phyloP scores from a whole-genome alignment of 1,140 invertebrate genomes.

The Dufourea novaeangliae region DNA sequence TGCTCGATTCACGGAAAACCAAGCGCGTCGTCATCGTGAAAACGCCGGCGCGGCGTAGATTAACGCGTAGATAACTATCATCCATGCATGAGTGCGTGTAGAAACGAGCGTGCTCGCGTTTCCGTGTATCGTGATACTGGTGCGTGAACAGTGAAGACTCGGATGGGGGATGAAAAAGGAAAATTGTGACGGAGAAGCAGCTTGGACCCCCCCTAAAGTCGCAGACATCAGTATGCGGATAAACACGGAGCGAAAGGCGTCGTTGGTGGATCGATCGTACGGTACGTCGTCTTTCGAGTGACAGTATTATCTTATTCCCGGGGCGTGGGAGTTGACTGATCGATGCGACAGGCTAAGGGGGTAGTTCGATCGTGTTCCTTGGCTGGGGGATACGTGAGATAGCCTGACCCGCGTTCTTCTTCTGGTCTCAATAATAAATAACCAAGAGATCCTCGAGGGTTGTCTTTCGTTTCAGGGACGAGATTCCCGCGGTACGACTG shows the following conservation, averaged over 20 bases:
- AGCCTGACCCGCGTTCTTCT: background rate
- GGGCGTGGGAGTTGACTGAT: constrained; percentile 10
- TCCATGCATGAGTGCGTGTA: constrained; percentile 5
- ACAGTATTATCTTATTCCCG: constrained; percentile 38
- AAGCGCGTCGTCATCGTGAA: background rate
- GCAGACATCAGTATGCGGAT: background rate
- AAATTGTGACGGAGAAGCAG: background rate
- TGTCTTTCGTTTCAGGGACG: too few relatives aligned
- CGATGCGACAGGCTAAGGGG: background rate
- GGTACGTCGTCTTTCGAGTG: constrained; percentile 18
- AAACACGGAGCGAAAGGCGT: constrained; percentile 5
- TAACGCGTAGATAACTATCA: constrained; percentile 2
- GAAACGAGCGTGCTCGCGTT: background rate
- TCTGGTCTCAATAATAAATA: constrained; percentile 35
- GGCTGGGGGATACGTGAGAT: background rate
- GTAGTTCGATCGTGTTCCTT: constrained; percentile 26
- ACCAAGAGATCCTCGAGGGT: background rate
- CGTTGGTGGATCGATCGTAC: constrained; percentile 29
- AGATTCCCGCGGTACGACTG: too few relatives aligned
- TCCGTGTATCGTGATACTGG: background rate
- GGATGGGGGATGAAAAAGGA: background rate
- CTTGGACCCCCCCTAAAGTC: background rate
- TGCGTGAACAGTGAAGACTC: background rate
- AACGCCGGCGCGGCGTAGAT: background rate
- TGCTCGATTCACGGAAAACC: constrained; percentile 1